These are phyloP conservation scores for Hippocampus zosterae DNA, from an alignment of 2,113 vertebrate species.

Conservation along the genomic window DNA sequence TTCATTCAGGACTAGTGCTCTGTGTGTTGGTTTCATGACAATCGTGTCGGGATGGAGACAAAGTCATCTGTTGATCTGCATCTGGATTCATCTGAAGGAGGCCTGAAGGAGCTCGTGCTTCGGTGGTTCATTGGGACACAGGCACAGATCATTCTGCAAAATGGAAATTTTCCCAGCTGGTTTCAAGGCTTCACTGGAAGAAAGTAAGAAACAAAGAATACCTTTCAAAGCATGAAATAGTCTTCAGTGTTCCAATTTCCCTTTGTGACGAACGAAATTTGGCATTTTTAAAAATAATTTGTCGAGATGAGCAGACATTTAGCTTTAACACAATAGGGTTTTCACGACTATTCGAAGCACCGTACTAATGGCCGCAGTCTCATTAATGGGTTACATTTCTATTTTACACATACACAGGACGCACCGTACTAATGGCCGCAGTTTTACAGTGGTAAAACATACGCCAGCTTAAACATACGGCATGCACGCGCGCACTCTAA, in stretches of 20 bases:
- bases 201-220: slow-evolving; percentile 69
- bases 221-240: not conserved
- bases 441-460: too few relatives aligned
- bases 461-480: too few relatives aligned
- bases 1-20: not conserved
- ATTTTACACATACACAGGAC: too few relatives aligned
- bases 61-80: slow-evolving; percentile 1
- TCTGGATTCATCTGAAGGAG: slow-evolving; percentile 34
- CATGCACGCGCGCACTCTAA: too few relatives aligned
- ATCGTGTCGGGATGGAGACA: slow-evolving; percentile 54
- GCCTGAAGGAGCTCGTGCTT: slow-evolving; percentile 71
- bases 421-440: too few relatives aligned
- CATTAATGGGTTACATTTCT: too few relatives aligned
- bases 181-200: slow-evolving; percentile 82
- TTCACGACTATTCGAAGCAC: too few relatives aligned
- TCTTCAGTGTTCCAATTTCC: not conserved
- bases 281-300: not conserved
- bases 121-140: slow-evolving; percentile 83
- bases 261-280: not conserved
- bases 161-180: slow-evolving; percentile 78
- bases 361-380: too few relatives aligned
- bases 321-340: too few relatives aligned
- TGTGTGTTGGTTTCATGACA: not conserved
- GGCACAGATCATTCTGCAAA: slow-evolving; percentile 61
- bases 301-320: too few relatives aligned